Conservation (phyloP, 2,113 vertebrate genomes). For the Antechinus stuartii region DNA sequence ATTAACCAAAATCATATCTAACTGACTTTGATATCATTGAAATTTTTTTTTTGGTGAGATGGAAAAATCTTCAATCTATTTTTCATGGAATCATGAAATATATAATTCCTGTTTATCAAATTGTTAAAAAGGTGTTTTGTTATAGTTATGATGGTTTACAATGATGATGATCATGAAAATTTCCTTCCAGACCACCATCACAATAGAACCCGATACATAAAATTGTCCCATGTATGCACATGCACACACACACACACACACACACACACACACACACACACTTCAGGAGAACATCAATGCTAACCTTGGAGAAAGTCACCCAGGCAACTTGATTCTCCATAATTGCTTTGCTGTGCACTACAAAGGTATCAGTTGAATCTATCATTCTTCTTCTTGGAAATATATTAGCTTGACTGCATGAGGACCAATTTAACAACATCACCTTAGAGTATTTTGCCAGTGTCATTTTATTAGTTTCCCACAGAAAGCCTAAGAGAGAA, state of each 20-base stretch:
- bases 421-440: background rate
- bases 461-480: background rate
- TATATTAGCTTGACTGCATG: background rate
- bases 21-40: background rate
- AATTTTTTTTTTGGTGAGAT: background rate
- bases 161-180: background rate
- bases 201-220: background rate
- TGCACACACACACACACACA: too few relatives aligned
- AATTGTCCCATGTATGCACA: background rate
- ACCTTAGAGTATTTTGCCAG: background rate
- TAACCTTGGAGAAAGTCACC: background rate
- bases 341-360: background rate
- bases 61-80: background rate
- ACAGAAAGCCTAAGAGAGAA: background rate
- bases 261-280: background rate
- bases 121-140: background rate
- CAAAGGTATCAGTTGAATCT: background rate
- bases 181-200: background rate
- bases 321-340: background rate
- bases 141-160: background rate
- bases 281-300: background rate
- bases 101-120: background rate
- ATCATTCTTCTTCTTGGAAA: background rate
- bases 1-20: background rate
- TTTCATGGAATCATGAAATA: background rate